These are phyloP conservation scores for Ictidomys tridecemlineatus DNA, from an alignment of 2,113 vertebrate genomes.

Conservation along the genomic window DNA sequence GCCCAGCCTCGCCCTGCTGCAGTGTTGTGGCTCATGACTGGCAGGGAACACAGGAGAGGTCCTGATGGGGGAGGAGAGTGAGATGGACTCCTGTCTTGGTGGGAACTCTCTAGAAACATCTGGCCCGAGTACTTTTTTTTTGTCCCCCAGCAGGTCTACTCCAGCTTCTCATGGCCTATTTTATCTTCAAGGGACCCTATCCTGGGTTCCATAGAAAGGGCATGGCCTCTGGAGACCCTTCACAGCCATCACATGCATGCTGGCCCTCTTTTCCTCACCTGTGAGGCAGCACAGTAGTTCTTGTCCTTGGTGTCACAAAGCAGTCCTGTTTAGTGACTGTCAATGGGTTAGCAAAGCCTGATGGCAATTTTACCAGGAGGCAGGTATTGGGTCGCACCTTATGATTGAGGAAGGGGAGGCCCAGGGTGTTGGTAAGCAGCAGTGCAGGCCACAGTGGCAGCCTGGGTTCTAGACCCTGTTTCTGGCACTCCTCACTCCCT, in stretches of 20 bases:
- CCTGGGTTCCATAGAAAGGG: accelerated
- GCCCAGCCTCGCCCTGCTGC: no score
- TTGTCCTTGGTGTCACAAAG: not conserved
- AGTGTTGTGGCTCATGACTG: not conserved
- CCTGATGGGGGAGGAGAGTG: not conserved
- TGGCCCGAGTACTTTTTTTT: no score
- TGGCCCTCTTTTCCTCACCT: not conserved
- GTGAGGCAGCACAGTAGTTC: no score
- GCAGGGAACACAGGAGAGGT: not conserved
- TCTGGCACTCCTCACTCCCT: not conserved
- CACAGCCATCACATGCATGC: accelerated
- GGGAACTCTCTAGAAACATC: not conserved
- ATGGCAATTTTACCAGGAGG: not conserved
- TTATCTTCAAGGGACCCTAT: not conserved
- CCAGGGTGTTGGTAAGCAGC: accelerated
- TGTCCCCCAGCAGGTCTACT: not conserved
- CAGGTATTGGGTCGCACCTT: no score
- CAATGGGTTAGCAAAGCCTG: no score
- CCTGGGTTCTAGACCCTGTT: no score
- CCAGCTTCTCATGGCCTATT: not conserved
- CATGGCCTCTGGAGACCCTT: accelerated
- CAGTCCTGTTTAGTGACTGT: no score
- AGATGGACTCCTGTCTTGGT: not conserved
- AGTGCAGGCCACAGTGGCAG: accelerated
- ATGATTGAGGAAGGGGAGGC: not conserved